phyloP scores from a whole-genome alignment of 2,888 invertebrate species.

The Aplocera efformata region DNA sequence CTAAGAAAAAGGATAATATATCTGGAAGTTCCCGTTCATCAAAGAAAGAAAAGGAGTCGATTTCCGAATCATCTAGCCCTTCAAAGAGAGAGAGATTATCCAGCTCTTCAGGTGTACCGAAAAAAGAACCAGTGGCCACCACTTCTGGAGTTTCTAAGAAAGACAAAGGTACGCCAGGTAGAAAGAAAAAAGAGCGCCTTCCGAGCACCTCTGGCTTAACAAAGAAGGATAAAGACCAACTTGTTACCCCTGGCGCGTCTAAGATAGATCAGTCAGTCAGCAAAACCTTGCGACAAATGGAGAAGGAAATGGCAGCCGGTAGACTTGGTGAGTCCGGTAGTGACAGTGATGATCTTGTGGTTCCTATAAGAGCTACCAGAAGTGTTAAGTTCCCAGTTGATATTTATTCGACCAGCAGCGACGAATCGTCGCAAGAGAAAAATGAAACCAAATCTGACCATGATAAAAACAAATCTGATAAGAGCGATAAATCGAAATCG shows the following conservation, averaged over 20 bases:
- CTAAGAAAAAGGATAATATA: too few species aligned
- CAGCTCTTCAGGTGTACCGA: conserved; percentile 25
- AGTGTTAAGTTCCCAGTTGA: conserved; percentile 83
- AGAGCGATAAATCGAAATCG: conserved; percentile 77
- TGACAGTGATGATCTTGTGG: conserved; percentile 87
- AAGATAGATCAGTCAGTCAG: conserved; percentile 70
- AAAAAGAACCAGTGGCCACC: conserved; percentile 31
- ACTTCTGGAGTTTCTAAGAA: conserved; percentile 3
- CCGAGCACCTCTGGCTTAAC: conserved; percentile 7
- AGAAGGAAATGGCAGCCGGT: conserved; percentile 84
- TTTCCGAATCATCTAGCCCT: too few species aligned
- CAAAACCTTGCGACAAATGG: conserved; percentile 85
- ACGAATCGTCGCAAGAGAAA: conserved; percentile 60
- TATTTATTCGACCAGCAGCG: conserved; percentile 92
- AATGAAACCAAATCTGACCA: conserved; percentile 76
- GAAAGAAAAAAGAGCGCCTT: conserved; percentile 1
- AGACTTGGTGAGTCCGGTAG: conserved; percentile 80
- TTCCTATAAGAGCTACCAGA: conserved; percentile 81
- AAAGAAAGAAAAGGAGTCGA: background rate
- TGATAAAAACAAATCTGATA: conserved; percentile 50
- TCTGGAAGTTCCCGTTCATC: too few species aligned
- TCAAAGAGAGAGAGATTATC: conserved; percentile 56
- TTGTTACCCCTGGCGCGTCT: conserved; percentile 31
- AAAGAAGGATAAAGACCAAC: conserved; percentile 12
- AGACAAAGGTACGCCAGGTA: conserved; percentile 1